Evolutionary conservation across 2,797 vertebrate genomes (phyloP).

Genomic region (Lutjanus campechanus): DNA sequence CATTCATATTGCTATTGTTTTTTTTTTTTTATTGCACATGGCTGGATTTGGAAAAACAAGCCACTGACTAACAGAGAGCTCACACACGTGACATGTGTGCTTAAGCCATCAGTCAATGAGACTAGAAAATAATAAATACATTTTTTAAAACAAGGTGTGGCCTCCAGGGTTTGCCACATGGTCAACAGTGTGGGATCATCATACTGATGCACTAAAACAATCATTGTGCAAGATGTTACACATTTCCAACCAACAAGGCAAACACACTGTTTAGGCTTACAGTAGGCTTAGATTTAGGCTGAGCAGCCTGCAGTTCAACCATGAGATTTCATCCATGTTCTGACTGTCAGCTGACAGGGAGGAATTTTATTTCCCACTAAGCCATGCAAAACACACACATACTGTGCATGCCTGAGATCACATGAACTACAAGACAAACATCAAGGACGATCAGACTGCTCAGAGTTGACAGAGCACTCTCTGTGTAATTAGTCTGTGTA

Average conservation of each 20-base stretch:
- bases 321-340: conserved; percentile 13
- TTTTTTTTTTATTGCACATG: background rate
- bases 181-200: background rate
- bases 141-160: conserved; percentile 30
- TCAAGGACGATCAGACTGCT: conserved; percentile 13
- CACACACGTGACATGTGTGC: background rate
- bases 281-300: background rate
- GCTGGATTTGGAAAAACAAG: conserved; percentile 4
- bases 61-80: background rate
- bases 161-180: background rate
- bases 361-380: conserved; percentile 41
- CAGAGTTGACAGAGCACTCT: conserved; percentile 23
- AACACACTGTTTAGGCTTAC: conserved; percentile 39
- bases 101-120: background rate
- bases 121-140: background rate
- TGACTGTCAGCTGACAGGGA: conserved; percentile 50
- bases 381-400: conserved; percentile 22
- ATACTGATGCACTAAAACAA: background rate
- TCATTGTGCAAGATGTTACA: conserved; percentile 39
- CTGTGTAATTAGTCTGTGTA: conserved; percentile 60
- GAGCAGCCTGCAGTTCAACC: background rate
- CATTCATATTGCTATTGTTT: background rate
- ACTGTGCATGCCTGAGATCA: conserved; percentile 58
- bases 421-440: conserved; percentile 61
- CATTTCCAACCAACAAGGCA: background rate